Conservation (phyloP, 2,888 invertebrate genomes). For the Clunio marinus region DNA sequence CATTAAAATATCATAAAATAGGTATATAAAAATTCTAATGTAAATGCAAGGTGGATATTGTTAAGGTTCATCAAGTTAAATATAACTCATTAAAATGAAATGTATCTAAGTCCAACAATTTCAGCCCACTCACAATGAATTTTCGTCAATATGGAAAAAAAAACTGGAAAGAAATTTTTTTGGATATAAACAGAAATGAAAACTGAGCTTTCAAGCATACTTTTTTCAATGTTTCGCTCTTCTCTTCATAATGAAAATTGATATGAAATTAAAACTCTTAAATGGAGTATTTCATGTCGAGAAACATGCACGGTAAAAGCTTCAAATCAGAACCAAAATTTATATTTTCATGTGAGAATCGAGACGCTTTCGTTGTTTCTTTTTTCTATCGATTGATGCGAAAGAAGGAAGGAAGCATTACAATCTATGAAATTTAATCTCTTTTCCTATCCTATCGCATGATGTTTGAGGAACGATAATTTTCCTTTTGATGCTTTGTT, state of each 20-base stretch:
- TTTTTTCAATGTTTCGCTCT: background rate
- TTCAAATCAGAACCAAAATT: conserved; percentile 11
- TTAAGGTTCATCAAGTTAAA: no score
- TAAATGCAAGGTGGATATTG: no score
- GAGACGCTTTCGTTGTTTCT: background rate
- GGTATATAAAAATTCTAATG: no score
- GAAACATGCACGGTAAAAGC: conserved; percentile 3
- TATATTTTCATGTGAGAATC: background rate
- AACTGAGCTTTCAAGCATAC: background rate
- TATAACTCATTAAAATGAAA: no score
- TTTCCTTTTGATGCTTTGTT: conserved; percentile 17
- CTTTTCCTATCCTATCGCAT: conserved; percentile 8
- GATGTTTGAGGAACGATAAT: conserved; percentile 4
- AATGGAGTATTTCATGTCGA: background rate
- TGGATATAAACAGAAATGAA: no score
- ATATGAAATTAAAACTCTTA: background rate
- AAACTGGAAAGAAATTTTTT: no score
- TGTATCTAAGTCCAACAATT: no score
- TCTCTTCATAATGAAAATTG: conserved; percentile 16
- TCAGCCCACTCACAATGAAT: no score
- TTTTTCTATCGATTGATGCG: conserved; percentile 6
- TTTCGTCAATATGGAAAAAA: no score
- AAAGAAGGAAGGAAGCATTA: background rate
- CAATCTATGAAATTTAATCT: background rate
- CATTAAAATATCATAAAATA: no score